Base-by-base conservation (phyloP, 2,797 vertebrate species). In the Phoxinus dragarum region DNA sequence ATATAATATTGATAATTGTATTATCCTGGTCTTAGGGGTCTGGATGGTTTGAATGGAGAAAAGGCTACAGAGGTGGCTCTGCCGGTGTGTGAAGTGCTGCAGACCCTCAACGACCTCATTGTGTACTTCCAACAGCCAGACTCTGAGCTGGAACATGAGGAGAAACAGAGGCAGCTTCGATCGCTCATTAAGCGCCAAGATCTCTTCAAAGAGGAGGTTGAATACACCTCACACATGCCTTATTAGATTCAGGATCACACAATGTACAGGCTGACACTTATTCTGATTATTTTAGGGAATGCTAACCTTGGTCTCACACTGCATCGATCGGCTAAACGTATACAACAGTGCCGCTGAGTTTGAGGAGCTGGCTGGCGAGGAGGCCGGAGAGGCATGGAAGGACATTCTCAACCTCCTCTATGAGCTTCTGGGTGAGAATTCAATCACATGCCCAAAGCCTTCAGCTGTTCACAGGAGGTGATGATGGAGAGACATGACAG, bases 121-220 rank as follows among this genome's bases (percentile, higher is more conserved):
- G 95, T 95, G 90, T 99, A 99, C 89, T 99, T 99, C 91, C 96
- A 98, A 91, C 97, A 97, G 92, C 98, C 98, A 0, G 94, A 97
- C 90, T 96, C 96, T 17, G 96, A 97, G 88, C 93, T 99, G 90
- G 96, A 96, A 89, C 98, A 99, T 0, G 98, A 99, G 92, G 97
- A 98, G 92, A 99, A 99, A 86, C 98, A 99, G 92, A 95, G 90
- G 91, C 97, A 97, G 77, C 97, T 99, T 69, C 97, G 98, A 23
- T 99, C 98, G 0, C 97, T 99, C 89, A 99, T 98, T 93, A 99
- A 99, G 90, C 97, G 97, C 34, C 98, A 99, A 92, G 98, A 99
- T 90, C 96, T 99, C 88, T 99, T 99, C 92, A 99, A 99, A 92
- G 98, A 99, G 85, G 98, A 99, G 96, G 98, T 99, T 23, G 42